Conservation (phyloP, 2,113 vertebrate genomes). For the Pygoscelis adeliae region DNA sequence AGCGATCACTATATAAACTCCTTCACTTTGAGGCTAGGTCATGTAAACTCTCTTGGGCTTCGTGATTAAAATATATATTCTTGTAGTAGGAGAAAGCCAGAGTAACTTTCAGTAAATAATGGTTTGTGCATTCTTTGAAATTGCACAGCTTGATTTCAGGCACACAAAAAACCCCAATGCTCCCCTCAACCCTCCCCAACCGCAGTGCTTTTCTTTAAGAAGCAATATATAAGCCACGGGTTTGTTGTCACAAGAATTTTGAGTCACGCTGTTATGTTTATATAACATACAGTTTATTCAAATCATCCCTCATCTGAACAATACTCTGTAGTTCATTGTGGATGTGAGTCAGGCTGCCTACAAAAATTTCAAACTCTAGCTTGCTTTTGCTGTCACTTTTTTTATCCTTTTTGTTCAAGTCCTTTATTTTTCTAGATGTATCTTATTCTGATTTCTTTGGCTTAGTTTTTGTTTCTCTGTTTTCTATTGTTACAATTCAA, state of each 20-base stretch:
- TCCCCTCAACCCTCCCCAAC: background rate
- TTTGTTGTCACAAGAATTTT: background rate
- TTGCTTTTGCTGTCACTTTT: background rate
- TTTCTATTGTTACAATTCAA: background rate
- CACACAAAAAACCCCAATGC: rapidly evolving
- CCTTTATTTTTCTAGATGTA: background rate
- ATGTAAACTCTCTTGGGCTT: background rate
- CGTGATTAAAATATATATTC: background rate
- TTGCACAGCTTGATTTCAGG: background rate
- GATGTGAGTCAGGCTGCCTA: background rate
- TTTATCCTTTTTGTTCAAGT: background rate
- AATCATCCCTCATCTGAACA: background rate
- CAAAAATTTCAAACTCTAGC: background rate
- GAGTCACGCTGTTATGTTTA: background rate
- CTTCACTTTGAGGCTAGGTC: background rate
- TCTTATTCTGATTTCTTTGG: background rate
- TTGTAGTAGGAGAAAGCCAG: background rate
- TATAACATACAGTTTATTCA: background rate
- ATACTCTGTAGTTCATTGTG: background rate
- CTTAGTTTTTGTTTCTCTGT: background rate
- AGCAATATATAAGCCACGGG: background rate
- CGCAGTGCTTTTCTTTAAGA: background rate
- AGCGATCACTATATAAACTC: background rate
- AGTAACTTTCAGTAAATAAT: background rate
- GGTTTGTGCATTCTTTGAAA: rapidly evolving